Evolutionary conservation across 2,888 invertebrate species (phyloP), one percentile per base, ranked within the genome.

Genomic region (Sepioteuthis lessoniana): DNA sequence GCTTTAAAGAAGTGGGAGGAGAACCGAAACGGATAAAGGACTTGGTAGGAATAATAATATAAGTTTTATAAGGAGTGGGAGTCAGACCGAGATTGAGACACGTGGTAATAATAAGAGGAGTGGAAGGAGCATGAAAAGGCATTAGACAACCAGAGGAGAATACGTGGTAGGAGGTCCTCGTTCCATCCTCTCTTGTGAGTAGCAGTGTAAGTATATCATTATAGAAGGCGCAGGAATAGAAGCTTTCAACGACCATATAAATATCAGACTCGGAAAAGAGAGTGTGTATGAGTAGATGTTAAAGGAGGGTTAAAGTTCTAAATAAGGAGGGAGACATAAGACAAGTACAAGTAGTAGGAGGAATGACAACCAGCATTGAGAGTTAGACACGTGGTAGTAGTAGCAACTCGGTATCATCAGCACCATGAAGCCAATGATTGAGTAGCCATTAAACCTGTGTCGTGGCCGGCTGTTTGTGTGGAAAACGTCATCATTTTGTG

Each of bases 381-480:
- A 76, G 76, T 76, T 76, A 76, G 76, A n/a, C 76, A 76, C 76
- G 76, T 76, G 76, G 76, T 76, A 0, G 76, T 76, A 76, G 76
- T n/a, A 76, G 76, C 76, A n/a, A n/a, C 31, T 13, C 35, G n/a
- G n/a, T 13, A 76, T 76, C 76, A 76, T 76, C 76, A 76, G 10
- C n/a, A 76, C n/a, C 76, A 35, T 13, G 35, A 4, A 35, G 76
- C n/a, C 76, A n/a, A 1, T 31, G 10, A n/a, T 4, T 76, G n/a
- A n/a, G 60, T 25, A 76, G 35, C n/a, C 76, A 76, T 76, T 7
- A 13, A 76, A 76, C 7, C 13, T 76, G 76, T 19, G 35, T 35
- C 76, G 76, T 76, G 76, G 96, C 96, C 96, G 96, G 96, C 96
- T 96, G 96, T 95, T 96, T 95, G 95, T 96, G 96, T 95, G 94